phyloP scores from a whole-genome alignment of 2,888 invertebrate species.

The Tachina fera region DNA sequence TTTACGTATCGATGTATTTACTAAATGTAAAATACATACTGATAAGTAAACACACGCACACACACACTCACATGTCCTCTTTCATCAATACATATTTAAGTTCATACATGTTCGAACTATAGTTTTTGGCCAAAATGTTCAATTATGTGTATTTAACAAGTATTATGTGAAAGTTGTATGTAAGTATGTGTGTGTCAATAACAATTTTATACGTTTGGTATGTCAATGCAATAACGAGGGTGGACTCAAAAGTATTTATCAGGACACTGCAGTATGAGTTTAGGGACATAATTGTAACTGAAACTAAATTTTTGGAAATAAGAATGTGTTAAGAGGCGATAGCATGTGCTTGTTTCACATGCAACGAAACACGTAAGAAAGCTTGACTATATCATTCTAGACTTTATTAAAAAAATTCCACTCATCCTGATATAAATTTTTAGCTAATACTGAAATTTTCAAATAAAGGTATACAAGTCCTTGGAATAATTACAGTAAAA shows the following conservation, averaged over 20 bases:
- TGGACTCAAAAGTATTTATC: background rate
- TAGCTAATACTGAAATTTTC: too few species aligned
- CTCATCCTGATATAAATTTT: too few species aligned
- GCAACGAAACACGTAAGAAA: too few species aligned
- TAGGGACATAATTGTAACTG: too few species aligned
- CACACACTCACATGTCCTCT: background rate
- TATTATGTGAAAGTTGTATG: conserved; percentile 66
- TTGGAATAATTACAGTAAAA: too few species aligned
- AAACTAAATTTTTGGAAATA: too few species aligned
- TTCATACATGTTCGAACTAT: conserved; percentile 29
- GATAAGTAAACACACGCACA: background rate
- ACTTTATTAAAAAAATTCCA: too few species aligned
- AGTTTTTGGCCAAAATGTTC: conserved; percentile 65
- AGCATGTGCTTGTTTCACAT: too few species aligned
- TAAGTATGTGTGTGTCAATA: conserved; percentile 55
- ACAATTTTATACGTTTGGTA: conserved; percentile 28
- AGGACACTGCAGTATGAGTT: background rate
- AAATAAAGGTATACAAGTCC: too few species aligned
- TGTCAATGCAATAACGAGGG: background rate
- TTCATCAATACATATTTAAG: background rate
- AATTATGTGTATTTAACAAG: conserved; percentile 66
- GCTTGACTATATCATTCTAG: too few species aligned
- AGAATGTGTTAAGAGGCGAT: too few species aligned
- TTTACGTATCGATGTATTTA: conserved; percentile 7
- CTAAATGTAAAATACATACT: conserved; percentile 15